Evolutionary conservation across 2,797 vertebrate genomes (phyloP), one percentile per base, ranked within the genome.

Genomic region (Gobionotothen gibberifrons): DNA sequence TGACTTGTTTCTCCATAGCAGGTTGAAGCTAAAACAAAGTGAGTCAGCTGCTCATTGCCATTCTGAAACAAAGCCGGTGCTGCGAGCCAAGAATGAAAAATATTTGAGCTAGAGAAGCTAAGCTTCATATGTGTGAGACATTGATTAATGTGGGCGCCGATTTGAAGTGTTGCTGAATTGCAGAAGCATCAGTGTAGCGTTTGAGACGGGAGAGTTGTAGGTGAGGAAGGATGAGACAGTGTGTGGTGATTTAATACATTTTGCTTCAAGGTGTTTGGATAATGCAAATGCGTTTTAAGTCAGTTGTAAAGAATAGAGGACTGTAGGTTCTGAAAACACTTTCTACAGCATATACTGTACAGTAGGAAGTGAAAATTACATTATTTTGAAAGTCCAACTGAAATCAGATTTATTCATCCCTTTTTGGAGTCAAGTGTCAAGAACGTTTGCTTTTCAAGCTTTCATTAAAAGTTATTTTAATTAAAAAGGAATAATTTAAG

Each of bases 81-180:
- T 58, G 76, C 54, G 57, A 66, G 53, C 47, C 16, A 3, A 59
- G 19, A 11, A 54, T 72, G 39, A 79, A 68, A 60, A 22, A 16
- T 16, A 67, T 75, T 51, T 58, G 32, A 74, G 58, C 48, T 56
- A 39, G 56, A 82, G 32, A 79, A 69, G 42, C 51, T 21, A 47
- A 36, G 72, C 61, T 69, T 72, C 19, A 19, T 60, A 40, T 14
- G 7, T 43, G 56, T n/a, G 54, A 80, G 79, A 82, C 74, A 64
- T 29, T 82, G 74, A 89, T 85, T 84, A 79, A 89, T 78, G 73
- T 53, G 48, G 36, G 32, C 15, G 13, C 56, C n/a, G 73, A 76
- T 72, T 57, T 69, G 66, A 84, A 81, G 74, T 21, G 22, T 5
- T 54, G 71, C 69, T 54, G 74, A 70, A 74, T 39, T 78, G 75